Conservation (phyloP, 23 tunicate genomes). For the Clavelina lepadiformis region DNA sequence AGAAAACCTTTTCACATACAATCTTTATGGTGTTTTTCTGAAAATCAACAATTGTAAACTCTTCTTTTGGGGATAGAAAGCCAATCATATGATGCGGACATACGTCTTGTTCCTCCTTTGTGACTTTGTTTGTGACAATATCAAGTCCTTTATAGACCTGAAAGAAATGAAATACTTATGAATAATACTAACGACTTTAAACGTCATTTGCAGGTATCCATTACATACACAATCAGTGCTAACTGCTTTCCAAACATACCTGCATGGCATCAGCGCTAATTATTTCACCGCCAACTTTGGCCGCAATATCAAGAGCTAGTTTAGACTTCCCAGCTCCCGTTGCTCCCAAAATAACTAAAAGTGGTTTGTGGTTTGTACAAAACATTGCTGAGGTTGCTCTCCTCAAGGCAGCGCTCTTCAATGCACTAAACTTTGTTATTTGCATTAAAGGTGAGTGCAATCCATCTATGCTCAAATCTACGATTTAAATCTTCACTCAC, state of each 20-base stretch:
- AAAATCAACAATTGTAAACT: slow-evolving; percentile 77
- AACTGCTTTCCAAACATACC: too few species aligned
- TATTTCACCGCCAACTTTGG: slow-evolving; percentile 58
- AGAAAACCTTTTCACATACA: slow-evolving; percentile 17
- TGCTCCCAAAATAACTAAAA: slow-evolving; percentile 82
- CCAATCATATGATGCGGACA: slow-evolving; percentile 91
- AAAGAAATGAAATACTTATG: not conserved
- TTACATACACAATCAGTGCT: too few species aligned
- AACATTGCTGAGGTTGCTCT: not conserved
- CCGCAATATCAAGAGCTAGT: slow-evolving; percentile 69
- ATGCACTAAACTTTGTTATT: not conserved
- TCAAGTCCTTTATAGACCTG: slow-evolving; percentile 90
- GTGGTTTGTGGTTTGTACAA: slow-evolving; percentile 15
- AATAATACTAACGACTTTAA: too few species aligned
- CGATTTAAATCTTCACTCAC: too few species aligned
- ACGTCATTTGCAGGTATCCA: too few species aligned
- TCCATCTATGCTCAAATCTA: too few species aligned
- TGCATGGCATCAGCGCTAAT: slow-evolving; percentile 95
- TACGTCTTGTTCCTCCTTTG: slow-evolving; percentile 67
- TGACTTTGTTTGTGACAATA: slow-evolving; percentile 93
- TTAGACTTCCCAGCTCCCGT: slow-evolving; percentile 99
- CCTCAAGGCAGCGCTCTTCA: not conserved
- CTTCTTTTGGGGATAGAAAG: slow-evolving; percentile 36
- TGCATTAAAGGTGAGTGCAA: not conserved
- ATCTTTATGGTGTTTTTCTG: slow-evolving; percentile 36